Conservation (phyloP, 2,888 invertebrate genomes). For the Caenorhabditis zanzibari region DNA sequence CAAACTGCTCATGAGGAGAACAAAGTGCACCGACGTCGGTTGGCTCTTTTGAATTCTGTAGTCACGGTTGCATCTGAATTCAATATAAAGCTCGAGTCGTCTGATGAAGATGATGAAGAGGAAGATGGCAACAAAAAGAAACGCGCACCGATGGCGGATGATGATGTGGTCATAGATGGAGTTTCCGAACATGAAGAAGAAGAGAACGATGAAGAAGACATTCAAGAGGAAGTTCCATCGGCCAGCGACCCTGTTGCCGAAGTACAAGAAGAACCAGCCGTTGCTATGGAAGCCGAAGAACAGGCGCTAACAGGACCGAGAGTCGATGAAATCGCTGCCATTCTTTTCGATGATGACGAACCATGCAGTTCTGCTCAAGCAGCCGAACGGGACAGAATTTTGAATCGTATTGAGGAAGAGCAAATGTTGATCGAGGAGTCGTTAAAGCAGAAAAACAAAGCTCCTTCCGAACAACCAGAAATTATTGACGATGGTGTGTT, state of each 20-base stretch:
- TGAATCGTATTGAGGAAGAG: slow-evolving; percentile 24
- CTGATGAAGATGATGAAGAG: not conserved
- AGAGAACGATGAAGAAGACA: too few species aligned
- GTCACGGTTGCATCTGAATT: slow-evolving; percentile 7
- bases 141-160: not conserved
- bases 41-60: not conserved
- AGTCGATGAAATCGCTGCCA: slow-evolving; percentile 5
- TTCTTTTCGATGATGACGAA: slow-evolving; percentile 34
- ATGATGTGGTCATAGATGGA: not conserved
- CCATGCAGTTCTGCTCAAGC: slow-evolving; percentile 56
- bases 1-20: slow-evolving; percentile 19
- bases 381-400: slow-evolving; percentile 4
- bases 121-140: too few species aligned
- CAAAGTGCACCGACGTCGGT: slow-evolving; percentile 23
- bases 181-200: too few species aligned
- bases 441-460: not conserved
- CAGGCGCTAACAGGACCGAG: not conserved
- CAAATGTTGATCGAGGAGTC: slow-evolving; percentile 38
- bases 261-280: not conserved
- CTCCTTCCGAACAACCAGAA: not conserved
- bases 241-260: not conserved
- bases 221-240: not conserved
- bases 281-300: not conserved
- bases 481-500: not conserved
- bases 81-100: not conserved